phyloP scores from a whole-genome alignment of 2,888 invertebrate genomes.

The Pyrochroa serraticornis region DNA sequence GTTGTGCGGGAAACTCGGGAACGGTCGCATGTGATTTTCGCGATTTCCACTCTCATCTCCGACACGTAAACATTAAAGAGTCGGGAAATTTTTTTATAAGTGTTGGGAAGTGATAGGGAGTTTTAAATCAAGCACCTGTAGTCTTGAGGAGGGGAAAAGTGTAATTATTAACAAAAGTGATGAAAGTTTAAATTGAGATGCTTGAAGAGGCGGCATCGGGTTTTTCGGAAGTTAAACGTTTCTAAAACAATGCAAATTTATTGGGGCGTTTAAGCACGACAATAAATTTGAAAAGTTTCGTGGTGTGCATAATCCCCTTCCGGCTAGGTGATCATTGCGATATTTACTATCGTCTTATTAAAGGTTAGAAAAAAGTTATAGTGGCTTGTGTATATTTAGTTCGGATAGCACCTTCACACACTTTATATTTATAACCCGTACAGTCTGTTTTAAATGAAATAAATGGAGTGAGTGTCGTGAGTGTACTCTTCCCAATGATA shows the following conservation, averaged over 20 bases:
- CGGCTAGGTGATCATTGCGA: background rate
- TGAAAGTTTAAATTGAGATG: slow-evolving; percentile 1
- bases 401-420: slow-evolving; percentile 38
- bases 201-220: background rate
- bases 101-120: background rate
- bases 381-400: slow-evolving; percentile 20
- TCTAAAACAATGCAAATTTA: slow-evolving; percentile 9
- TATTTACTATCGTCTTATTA: background rate
- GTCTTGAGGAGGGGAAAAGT: slow-evolving; percentile 1
- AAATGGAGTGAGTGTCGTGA: slow-evolving; percentile 40
- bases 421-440: slow-evolving; percentile 38
- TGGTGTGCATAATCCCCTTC: slow-evolving; percentile 7
- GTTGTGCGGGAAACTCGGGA: slow-evolving; percentile 35
- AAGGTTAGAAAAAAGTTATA: slow-evolving; percentile 6
- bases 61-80: background rate
- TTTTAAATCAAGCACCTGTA: background rate
- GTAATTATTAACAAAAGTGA: slow-evolving; percentile 5
- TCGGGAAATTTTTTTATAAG: background rate
- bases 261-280: background rate
- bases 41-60: background rate
- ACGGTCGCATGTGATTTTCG: slow-evolving; percentile 7
- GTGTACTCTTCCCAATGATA: slow-evolving; percentile 42
- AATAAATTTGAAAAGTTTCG: slow-evolving; percentile 10
- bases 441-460: slow-evolving; percentile 33
- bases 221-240: background rate